Conservation (phyloP, 2,888 invertebrate species). For the Phania funesta region DNA sequence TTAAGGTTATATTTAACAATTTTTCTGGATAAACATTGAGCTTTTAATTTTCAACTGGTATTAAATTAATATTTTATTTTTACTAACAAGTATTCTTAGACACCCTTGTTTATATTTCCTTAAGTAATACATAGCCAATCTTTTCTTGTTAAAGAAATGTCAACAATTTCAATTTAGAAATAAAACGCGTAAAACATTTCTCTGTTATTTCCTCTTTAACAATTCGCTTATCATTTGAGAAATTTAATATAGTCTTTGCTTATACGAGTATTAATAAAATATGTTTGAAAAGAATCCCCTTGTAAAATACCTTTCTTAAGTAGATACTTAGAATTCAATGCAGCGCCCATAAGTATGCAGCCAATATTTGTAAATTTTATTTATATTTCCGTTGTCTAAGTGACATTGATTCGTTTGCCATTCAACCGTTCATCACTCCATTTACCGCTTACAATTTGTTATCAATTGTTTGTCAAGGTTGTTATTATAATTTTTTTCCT, state of each 20-base stretch:
- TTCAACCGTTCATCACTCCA: conserved; percentile 29
- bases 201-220: neutral
- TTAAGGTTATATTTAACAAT: conserved; percentile 46
- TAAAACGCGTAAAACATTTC: conserved; percentile 10
- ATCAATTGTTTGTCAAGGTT: conserved; percentile 38
- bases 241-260: conserved; percentile 51
- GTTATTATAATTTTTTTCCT: conserved; percentile 22
- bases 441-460: conserved; percentile 42
- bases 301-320: conserved; percentile 23
- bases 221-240: conserved; percentile 42
- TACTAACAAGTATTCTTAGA: neutral
- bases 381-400: conserved; percentile 65
- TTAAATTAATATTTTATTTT: conserved; percentile 51
- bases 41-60: conserved; percentile 24
- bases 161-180: conserved; percentile 53
- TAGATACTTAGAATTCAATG: conserved; percentile 37
- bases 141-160: conserved; percentile 46
- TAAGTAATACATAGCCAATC: neutral
- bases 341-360: conserved; percentile 62
- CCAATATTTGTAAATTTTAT: conserved; percentile 65
- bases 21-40: neutral
- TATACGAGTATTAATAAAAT: conserved; percentile 64
- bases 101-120: conserved; percentile 14
- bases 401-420: conserved; percentile 64
- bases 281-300: conserved; percentile 42